Evolutionary conservation across 2,113 vertebrate species (phyloP), one percentile per base, ranked within the genome.

Genomic region (Malurus melanocephalus): DNA sequence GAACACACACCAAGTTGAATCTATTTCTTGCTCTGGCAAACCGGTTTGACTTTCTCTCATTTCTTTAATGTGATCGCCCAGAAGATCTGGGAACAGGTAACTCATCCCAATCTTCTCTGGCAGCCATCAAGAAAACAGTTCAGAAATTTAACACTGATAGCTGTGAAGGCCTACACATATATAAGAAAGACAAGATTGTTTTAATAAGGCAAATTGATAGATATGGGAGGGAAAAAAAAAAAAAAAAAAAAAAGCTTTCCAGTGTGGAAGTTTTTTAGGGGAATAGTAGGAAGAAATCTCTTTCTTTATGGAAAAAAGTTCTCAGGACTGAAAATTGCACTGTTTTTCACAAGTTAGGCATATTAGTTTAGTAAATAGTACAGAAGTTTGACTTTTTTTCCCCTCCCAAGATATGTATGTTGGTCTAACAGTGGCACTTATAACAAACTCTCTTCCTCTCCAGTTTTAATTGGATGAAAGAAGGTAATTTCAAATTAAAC

Each of bases 181-280:
- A 15, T 17, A 74, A 59, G 9, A 12, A 68, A 68, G 26, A 59
- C 2, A 59, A 51, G 6, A 24, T 19, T 78, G 33, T 38, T 91
- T 80, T 78, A 69, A 32, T 46, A n/a, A 49, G 11, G 5, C 3
- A 2, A 2, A 24, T 17, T 30, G 16, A 30, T 33, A 17, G 22
- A 49, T 21, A n/a, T n/a, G n/a, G n/a, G n/a, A n/a, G n/a, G n/a
- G n/a, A n/a, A n/a, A n/a, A 35, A 35, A 35, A 7, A 19, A 33
- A 30, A 66, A 61, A 24, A 57, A 76, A 56, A 66, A 3, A 2
- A 7, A 2, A 83, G 5, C 1, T 85, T 81, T 79, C 10, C 8
- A 59, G 18, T 22, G 9, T 14, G 13, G 6, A 24, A 53, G 4
- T 1, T 20, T 46, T 33, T 46, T n/a, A 4, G 4, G 1, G 1